Evolutionary conservation across 2,888 invertebrate species (phyloP), one percentile per base, ranked within the genome.

Genomic region (Oscheius onirici): DNA sequence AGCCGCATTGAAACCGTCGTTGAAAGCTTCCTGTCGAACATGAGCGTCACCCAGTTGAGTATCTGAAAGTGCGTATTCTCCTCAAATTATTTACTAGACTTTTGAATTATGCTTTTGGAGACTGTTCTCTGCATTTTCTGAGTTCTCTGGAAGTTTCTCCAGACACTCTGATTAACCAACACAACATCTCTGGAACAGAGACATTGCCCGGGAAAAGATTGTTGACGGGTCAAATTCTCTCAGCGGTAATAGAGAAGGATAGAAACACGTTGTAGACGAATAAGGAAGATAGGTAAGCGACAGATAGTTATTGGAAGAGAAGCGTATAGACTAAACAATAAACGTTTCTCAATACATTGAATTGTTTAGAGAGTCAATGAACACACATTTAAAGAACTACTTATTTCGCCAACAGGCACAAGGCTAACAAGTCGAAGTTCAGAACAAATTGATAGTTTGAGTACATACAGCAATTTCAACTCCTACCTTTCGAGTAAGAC

Each of bases 1-100:
- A 20, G 58, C 57, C 3, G 34, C 34, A 26, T 24, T 58, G 60
- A 69, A 69, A 2, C 69, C 69, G 13, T 69, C 58, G 26, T 58
- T 44, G 34, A 58, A 57, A n/a, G 57, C 43, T 17, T 63, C 63
- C 10, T 52, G 40, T 10, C 61, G 43, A 6, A 22, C 61, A 17
- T 20, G 41, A 22, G 43, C 43, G 34, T 61, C 41, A 6, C 22
- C 44, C 43, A 28, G 28, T 61, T 61, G 61, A 10, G 43, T 6
- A 17, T 49, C 49, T 10, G 28, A 51, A 51, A 51, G 17, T 51
- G 8, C 11, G 17, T 17, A 51, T 51, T 51, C 43, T 43, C 15
- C 10, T 43, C 43, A 43, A 10, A 43, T 11, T 43, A 43, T 43
- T 43, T 43, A 43, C 15, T 43, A 43, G 10, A 43, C 43, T 15